Base-by-base conservation (phyloP, 2,113 vertebrate species). In the Meriones unguiculatus region DNA sequence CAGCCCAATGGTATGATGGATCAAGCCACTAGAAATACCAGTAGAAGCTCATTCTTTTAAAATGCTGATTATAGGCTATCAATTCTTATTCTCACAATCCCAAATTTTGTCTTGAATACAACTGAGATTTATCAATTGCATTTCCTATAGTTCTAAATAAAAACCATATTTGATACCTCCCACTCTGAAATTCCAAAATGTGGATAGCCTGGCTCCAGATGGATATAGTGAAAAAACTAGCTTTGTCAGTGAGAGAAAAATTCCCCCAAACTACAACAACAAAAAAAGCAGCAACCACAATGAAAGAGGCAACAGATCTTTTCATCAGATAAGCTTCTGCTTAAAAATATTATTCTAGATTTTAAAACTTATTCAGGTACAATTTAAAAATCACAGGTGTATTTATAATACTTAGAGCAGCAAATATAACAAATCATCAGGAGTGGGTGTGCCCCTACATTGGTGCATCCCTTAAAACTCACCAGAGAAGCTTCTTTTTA, bases 1-100 rank as follows among this genome's bases (percentile, higher is more conserved):
- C 86, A 92, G 90, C 78, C 69, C 73, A 97, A 93, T 92, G 95
- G 85, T 52, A 70, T 73, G 77, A 89, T 87, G 10, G 92, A 91
- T 96, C 59, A 69, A 84, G 46, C 24, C 89, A 65, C 20, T 94
- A 18, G 90, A 54, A 92, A 92, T 67, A 90, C 52, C 38, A 80
- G 70, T 32, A 87, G 70, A 91, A 76, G 75, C 77, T 86, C 50
- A 65, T 38, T 91, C 82, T 95, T 88, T 95, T 82, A 94, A 94
- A 96, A 94, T 73, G 75, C 84, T 81, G 30, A 87, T 87, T 92
- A 88, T 86, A 95, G 46, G 15, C 84, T 67, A 84, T 67, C n/a
- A 94, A 77, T 93, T 94, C 20, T 81, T 78, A 3, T 4, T 95
- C 46, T 70, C 90, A 41, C 89, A 91, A 89, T 95, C 69, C 54